Base-by-base conservation (phyloP, 2,888 invertebrate species). In the Euproctis similis region DNA sequence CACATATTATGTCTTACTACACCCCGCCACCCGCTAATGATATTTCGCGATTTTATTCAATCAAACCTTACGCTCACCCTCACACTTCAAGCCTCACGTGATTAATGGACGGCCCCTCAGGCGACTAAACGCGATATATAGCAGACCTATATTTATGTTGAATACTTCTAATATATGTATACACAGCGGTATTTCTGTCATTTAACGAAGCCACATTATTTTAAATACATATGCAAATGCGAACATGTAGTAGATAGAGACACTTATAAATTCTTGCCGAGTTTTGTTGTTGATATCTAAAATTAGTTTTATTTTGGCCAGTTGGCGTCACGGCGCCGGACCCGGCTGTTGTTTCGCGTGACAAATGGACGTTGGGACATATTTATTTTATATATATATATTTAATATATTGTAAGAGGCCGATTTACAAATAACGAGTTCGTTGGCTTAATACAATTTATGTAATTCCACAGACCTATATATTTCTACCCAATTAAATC, bases 391-490 rank as follows among this genome's bases (percentile, higher is more conserved):
- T n/a, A n/a, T n/a, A n/a, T n/a, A 42, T 39, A 44, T 54, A 52
- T 66, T 64, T 55, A 52, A 54, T 57, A 55, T 60, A 53, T 64
- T 55, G 51, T 49, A 37, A 45, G 41, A 49, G 34, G 36, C 39
- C 46, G 49, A 61, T 57, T 58, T 51, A 53, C 54, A 54, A 62
- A 63, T 53, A 53, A 30, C 46, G 48, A 32, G 37, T 42, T 45
- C 55, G 74, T 73, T 68, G 71, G 59, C 68, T 72, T 69, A 51
- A 56, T 61, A 28, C 34, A 48, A 44, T 63, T 69, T 60, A 64
- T 65, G 61, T 58, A 64, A 66, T 44, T 30, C 9, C 24, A 24
- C 12, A 26, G 39, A 26, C 25, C 38, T 35, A 26, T 12, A 39
- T 42, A 36, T 32, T 28, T 37, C 22, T 42, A 31, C 26, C 31